Evolutionary conservation across 2,888 invertebrate genomes (phyloP), one percentile per base, ranked within the genome.

Genomic region (Proisotoma minuta): DNA sequence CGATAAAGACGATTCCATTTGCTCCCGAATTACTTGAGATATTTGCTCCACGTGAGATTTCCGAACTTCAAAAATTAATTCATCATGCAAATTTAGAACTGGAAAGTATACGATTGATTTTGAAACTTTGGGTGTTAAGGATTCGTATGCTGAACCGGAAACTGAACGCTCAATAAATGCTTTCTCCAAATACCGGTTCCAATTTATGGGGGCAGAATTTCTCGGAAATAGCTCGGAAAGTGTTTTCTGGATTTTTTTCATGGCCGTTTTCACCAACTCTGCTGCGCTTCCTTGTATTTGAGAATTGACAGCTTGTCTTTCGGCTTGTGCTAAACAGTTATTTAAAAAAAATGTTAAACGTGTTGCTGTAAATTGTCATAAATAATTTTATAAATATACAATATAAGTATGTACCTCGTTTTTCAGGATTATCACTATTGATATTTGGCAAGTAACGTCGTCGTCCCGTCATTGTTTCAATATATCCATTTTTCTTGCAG

Each of bases 271-370:
- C 0, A 91, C 88, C 49, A 99, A 85, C 78, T 99, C 98, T 0
- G 97, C 93, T 0, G 97, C 98, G 0, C 97, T 94, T 0, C 97
- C 98, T 80, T 99, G 98, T 57, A 99, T 87, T 15, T 87, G 88
- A 1, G 96, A 91, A 78, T 99, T 99, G 0, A 99, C 84, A 15
- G 96, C 95, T 81, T 97, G 96, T n/a, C 98, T 83, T 78, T 95
- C 94, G 0, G 93, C 90, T 81, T 92, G 86, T 74, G 82, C 88
- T 3, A 76, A n/a, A n/a, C n/a, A n/a, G n/a, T n/a, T n/a, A n/a
- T 72, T 65, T 63, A 59, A 49, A 58, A 29, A 49, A 40, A 27
- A 29, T 15, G 12, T 29, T 3, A 8, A 47, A 12, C n/a, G 12
- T 8, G n/a, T 20, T 47, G 15, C 8, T 34, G 34, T 10, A 34